Percentiles rank a stretch among this genome's conserved stretches.
phyloP scores from a whole-genome alignment of 2,888 invertebrate genomes.

The Hypercompe scribonia region DNA sequence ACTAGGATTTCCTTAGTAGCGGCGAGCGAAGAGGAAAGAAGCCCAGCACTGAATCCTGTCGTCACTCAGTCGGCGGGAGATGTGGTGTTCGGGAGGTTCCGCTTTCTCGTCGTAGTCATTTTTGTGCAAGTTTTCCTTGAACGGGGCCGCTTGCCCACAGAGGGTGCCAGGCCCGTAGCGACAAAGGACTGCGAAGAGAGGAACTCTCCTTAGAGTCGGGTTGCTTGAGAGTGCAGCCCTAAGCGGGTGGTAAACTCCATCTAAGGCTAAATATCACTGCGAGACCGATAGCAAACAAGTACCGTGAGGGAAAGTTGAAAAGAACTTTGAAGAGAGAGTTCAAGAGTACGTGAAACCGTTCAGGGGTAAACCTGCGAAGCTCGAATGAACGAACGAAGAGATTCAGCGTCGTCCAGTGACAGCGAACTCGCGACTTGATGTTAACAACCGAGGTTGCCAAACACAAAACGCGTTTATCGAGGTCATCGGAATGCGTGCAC shows the following conservation, averaged over 20 bases:
- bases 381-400: slow-evolving; percentile 7
- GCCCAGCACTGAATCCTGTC: too few relatives aligned
- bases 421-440: neutral
- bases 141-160: slow-evolving; percentile 54
- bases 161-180: slow-evolving; percentile 73
- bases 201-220: slow-evolving; percentile 87
- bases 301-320: slow-evolving; percentile 77
- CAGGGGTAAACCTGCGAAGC: slow-evolving; percentile 73
- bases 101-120: too few relatives aligned
- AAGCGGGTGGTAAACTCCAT: slow-evolving; percentile 65
- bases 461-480: neutral
- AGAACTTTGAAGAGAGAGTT: slow-evolving; percentile 89
- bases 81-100: too few relatives aligned
- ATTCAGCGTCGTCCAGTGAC: neutral
- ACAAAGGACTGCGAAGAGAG: slow-evolving; percentile 90
- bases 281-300: neutral
- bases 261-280: neutral
- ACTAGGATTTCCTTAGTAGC: too few relatives aligned
- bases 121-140: too few relatives aligned
- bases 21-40: too few relatives aligned
- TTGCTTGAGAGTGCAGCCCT: slow-evolving; percentile 88
- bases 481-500: slow-evolving; percentile 56
- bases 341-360: slow-evolving; percentile 83
- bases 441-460: neutral
- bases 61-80: too few relatives aligned